phyloP scores from a whole-genome alignment of 2,888 invertebrate genomes.

The Megamerina dolium region DNA sequence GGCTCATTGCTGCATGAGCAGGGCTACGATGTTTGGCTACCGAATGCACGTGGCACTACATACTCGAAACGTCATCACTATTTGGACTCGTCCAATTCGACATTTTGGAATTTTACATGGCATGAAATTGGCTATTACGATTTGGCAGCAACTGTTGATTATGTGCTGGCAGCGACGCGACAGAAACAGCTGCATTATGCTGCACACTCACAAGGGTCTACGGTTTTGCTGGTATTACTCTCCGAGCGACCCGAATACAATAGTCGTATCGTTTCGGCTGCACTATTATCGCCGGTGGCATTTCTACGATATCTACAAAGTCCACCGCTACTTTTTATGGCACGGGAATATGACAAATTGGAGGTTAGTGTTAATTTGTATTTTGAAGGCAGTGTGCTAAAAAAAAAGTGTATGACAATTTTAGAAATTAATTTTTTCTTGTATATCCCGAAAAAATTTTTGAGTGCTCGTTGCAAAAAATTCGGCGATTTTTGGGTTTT shows the following conservation, averaged over 20 bases:
- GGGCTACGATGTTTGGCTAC: slow-evolving; percentile 45
- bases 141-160: slow-evolving; percentile 38
- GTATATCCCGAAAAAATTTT: too few relatives aligned
- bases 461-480: too few relatives aligned
- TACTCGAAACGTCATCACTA: slow-evolving; percentile 34
- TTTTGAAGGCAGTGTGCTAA: too few relatives aligned
- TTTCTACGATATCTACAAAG: slow-evolving; percentile 35
- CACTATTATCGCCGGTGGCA: slow-evolving; percentile 39
- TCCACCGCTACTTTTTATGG: slow-evolving; percentile 34
- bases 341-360: slow-evolving; percentile 26
- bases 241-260: slow-evolving; percentile 39
- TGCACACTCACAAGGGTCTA: slow-evolving; percentile 43
- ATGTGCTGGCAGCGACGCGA: slow-evolving; percentile 32
- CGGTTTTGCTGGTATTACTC: slow-evolving; percentile 38
- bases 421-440: too few relatives aligned
- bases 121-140: slow-evolving; percentile 44
- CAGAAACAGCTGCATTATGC: slow-evolving; percentile 37
- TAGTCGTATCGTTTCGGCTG: slow-evolving; percentile 30
- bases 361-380: slow-evolving; percentile 30
- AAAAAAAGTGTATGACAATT: too few relatives aligned
- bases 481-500: too few relatives aligned
- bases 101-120: slow-evolving; percentile 45
- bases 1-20: slow-evolving; percentile 34
- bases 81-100: slow-evolving; percentile 27
- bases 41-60: slow-evolving; percentile 41